phyloP scores from a whole-genome alignment of 2,113 vertebrate species.

The Toxotes chatareus region DNA sequence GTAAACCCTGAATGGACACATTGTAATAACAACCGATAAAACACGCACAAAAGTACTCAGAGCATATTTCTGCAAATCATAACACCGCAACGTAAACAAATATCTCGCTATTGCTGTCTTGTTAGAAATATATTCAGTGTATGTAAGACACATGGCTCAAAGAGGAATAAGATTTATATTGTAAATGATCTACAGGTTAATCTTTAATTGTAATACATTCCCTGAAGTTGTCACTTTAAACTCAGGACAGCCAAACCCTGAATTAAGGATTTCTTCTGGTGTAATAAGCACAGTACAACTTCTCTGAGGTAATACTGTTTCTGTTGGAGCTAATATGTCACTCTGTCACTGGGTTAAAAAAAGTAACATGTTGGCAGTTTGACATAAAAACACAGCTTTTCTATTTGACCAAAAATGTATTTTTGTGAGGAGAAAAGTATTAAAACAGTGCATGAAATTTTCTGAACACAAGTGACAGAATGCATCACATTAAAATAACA shows the following conservation, averaged over 20 bases:
- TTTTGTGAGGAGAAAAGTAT: conserved; percentile 4
- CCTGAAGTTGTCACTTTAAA: conserved; percentile 11
- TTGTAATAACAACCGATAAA: conserved; percentile 21
- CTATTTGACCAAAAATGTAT: not conserved
- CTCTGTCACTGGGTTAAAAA: conserved; percentile 4
- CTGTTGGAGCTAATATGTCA: conserved; percentile 6
- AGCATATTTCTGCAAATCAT: conserved; percentile 26
- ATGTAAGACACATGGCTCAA: conserved; percentile 23
- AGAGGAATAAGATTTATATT: conserved; percentile 10
- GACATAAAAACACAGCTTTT: not conserved
- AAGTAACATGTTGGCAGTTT: not conserved
- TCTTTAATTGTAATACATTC: not conserved
- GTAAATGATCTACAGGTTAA: conserved; percentile 13
- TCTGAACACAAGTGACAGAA: conserved; percentile 32
- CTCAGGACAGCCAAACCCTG: not conserved
- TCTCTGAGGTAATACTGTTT: conserved; percentile 39
- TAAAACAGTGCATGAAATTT: conserved; percentile 41
- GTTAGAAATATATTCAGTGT: conserved; percentile 45
- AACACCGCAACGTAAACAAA: conserved; percentile 26
- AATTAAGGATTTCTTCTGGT: not conserved
- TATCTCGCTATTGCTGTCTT: conserved; percentile 3
- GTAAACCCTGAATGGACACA: conserved; percentile 36
- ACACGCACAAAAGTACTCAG: conserved; percentile 27
- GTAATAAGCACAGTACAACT: conserved; percentile 9
- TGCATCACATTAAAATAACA: conserved; percentile 33